Percentiles rank a stretch among this genome's conserved stretches.
Conservation (phyloP, 1,140 invertebrate species). For the Zaprionus capensis region DNA sequence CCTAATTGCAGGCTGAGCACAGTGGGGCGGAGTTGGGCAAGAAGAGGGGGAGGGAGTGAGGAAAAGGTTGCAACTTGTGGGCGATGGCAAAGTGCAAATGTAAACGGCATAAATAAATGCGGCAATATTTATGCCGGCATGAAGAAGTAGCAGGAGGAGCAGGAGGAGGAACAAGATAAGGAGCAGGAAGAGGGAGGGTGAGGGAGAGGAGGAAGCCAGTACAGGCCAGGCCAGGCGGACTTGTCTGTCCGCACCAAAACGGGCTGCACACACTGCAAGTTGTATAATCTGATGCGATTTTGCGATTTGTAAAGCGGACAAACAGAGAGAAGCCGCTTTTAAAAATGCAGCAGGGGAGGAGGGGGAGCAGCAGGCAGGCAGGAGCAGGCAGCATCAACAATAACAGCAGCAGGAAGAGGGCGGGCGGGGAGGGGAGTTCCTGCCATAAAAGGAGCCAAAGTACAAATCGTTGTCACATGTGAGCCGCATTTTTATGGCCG, state of each 20-base stretch:
- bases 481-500: slow-evolving; percentile 84
- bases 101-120: slow-evolving; percentile 42
- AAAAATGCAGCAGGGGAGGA: slow-evolving; percentile 23
- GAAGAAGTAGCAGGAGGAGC: background rate
- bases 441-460: slow-evolving; percentile 83
- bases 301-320: slow-evolving; percentile 63
- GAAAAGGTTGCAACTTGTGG: background rate
- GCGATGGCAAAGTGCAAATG: slow-evolving; percentile 18
- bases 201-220: no score
- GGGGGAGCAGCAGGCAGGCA: slow-evolving; percentile 6
- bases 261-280: slow-evolving; percentile 24
- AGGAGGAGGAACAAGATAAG: background rate
- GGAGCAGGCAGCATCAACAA: background rate
- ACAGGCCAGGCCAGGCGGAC: background rate
- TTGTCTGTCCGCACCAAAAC: slow-evolving; percentile 2
- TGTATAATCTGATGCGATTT: slow-evolving; percentile 80
- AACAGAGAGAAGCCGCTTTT: slow-evolving; percentile 48
- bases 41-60: background rate
- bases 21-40: background rate
- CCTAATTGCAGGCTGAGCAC: slow-evolving; percentile 55
- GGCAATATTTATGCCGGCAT: slow-evolving; percentile 33
- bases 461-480: slow-evolving; percentile 85
- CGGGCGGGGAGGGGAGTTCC: background rate
- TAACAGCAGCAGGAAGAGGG: slow-evolving; percentile 20
- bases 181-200: background rate